Evolutionary conservation across 2,113 vertebrate species (phyloP), one percentile per base, ranked within the genome.

Genomic region (Eptesicus fuscus): DNA sequence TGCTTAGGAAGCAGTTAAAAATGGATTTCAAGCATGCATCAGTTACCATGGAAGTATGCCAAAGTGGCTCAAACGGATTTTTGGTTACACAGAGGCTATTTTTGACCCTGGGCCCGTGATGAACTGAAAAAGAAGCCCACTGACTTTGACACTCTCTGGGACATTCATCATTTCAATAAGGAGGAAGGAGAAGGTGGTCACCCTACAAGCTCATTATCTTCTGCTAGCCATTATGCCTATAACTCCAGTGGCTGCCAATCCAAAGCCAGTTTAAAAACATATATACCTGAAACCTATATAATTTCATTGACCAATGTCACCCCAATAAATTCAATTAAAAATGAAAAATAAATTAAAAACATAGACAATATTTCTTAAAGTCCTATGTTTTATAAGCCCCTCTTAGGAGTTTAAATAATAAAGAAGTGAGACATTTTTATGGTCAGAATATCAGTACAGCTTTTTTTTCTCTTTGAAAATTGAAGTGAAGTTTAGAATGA

Each of bases 401-500:
- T 96, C 30, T 88, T 79, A 32, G 28, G 20, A n/a, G 1, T 7
- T 63, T 8, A 2, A 30, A 70, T 76, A 49, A 77, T 77, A 88
- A 96, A 93, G 20, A 35, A 59, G 1, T 73, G 12, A 37, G 35
- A 56, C 11, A 83, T 40, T 95, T 91, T 85, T 49, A 80, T 49
- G 22, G 30, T 86, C 44, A 89, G 22, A 78, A 79, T 67, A 80
- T 56, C 74, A 22, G 22, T 56, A 44, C 37, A 44, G 8, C 70
- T 18, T 67, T 84, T 67, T 84, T 90, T 37, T 61, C 76, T 83
- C 51, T 42, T 94, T 77, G 49, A 96, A 86, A 70, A 61, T 51
- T 70, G 47, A 90, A 90, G 23, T 71, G 2, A 95, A 83, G 4
- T 65, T 95, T 96, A 96, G 53, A 37, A 93, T 91, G 49, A 83